Evolutionary conservation across 2,113 vertebrate genomes (phyloP).

Genomic region (Odontesthes bonariensis): DNA sequence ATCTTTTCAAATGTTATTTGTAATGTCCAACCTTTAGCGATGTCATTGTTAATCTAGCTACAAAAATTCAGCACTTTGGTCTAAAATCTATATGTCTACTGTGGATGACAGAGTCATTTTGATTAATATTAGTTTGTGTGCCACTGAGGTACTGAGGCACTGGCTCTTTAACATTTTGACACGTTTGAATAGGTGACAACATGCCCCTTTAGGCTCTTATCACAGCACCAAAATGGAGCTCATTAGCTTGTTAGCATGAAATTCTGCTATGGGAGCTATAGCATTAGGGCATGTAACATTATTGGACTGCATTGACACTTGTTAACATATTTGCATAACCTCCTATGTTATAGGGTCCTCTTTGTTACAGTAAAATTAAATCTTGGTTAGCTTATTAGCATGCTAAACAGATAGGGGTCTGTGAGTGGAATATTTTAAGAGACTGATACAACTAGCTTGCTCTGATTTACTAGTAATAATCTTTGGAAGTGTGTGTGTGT

Average conservation of each 20-base stretch:
- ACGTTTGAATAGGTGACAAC: slow-evolving; percentile 51
- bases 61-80: neutral
- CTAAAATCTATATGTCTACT: neutral
- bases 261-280: slow-evolving; percentile 66
- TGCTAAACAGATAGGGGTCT: slow-evolving; percentile 66
- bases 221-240: slow-evolving; percentile 62
- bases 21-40: too few relatives aligned
- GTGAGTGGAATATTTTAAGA: slow-evolving; percentile 65
- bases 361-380: slow-evolving; percentile 62
- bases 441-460: slow-evolving; percentile 34
- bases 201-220: slow-evolving; percentile 57
- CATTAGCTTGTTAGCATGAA: slow-evolving; percentile 72
- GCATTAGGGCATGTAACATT: slow-evolving; percentile 72
- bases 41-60: neutral
- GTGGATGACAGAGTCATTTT: slow-evolving; percentile 17
- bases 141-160: slow-evolving; percentile 40
- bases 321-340: slow-evolving; percentile 76
- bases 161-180: slow-evolving; percentile 63
- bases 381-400: slow-evolving; percentile 72
- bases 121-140: slow-evolving; percentile 51
- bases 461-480: slow-evolving; percentile 59
- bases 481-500: slow-evolving; percentile 34
- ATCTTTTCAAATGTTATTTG: too few relatives aligned
- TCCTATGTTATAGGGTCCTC: slow-evolving; percentile 41
- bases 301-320: slow-evolving; percentile 64